phyloP scores from a whole-genome alignment of 1,140 invertebrate species.

The Drosophila suzukii region DNA sequence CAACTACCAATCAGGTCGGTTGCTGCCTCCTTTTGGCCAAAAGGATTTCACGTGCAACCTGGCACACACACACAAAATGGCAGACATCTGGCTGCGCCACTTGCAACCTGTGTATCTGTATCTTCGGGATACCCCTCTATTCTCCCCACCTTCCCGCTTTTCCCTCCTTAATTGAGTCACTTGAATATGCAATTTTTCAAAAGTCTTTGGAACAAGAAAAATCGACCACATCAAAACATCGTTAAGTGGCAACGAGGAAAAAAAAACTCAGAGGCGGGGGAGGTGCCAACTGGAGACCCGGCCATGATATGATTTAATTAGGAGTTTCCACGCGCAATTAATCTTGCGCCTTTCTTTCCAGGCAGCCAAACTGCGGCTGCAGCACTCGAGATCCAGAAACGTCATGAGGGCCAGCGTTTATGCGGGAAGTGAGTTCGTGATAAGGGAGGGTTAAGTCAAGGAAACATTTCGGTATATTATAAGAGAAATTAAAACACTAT shows the following conservation, averaged over 20 bases:
- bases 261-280: conserved; percentile 3
- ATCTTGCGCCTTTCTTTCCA: conserved; percentile 57
- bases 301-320: conserved; percentile 79
- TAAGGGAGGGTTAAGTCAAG: too few relatives aligned
- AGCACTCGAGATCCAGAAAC: conserved; percentile 25
- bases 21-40: conserved; percentile 70
- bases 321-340: conserved; percentile 77
- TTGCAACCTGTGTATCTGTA: conserved; percentile 56
- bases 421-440: conserved; percentile 8
- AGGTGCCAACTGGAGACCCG: conserved; percentile 29
- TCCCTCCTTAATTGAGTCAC: conserved; percentile 72
- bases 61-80: conserved; percentile 65
- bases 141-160: not conserved
- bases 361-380: conserved; percentile 31
- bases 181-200: conserved; percentile 80
- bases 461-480: too few relatives aligned
- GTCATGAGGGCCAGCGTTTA: conserved; percentile 15
- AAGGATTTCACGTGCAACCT: conserved; percentile 74
- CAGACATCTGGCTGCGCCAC: conserved; percentile 69
- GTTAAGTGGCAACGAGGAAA: conserved; percentile 43
- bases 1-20: conserved; percentile 81
- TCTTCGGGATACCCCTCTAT: not conserved
- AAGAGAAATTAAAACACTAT: too few relatives aligned
- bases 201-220: conserved; percentile 60
- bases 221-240: conserved; percentile 63